These are phyloP conservation scores for Melozone crissalis DNA, from an alignment of 2,113 vertebrate genomes.

Conservation along the genomic window DNA sequence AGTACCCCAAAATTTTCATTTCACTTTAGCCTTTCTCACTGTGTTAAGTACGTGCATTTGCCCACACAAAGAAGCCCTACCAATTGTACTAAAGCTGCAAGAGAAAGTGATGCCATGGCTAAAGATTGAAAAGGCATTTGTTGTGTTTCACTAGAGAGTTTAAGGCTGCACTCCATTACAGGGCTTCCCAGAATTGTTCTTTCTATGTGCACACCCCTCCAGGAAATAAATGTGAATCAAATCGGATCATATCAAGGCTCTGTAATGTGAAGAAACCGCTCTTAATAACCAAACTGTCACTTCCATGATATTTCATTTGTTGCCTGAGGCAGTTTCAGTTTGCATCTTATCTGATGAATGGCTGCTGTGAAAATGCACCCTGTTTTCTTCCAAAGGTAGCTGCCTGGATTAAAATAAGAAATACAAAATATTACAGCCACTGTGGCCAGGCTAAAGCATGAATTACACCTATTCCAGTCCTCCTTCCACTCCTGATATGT, in stretches of 20 bases:
- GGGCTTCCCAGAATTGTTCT: not conserved
- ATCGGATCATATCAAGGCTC: not conserved
- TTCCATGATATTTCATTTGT: not conserved
- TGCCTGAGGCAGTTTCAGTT: conserved; percentile 14
- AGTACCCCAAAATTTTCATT: not conserved
- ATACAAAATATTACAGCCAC: not conserved
- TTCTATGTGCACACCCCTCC: not conserved
- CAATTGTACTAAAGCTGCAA: not conserved
- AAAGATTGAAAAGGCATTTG: not conserved
- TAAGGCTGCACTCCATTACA: not conserved
- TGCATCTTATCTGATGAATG: not conserved
- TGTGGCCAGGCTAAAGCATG: not conserved
- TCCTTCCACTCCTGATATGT: not conserved
- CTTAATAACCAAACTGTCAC: conserved; percentile 29
- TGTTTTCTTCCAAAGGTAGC: not conserved
- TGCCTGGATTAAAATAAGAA: not conserved
- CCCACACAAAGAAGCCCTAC: not conserved
- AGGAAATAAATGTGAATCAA: not conserved
- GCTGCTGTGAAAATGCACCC: not conserved
- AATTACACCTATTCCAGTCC: not conserved
- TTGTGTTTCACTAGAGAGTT: not conserved
- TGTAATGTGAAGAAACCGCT: conserved; percentile 29
- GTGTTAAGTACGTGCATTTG: not conserved
- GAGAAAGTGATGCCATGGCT: not conserved
- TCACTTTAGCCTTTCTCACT: not conserved